Evolutionary conservation across 2,797 vertebrate species (phyloP).

Genomic region (Argya squamiceps): DNA sequence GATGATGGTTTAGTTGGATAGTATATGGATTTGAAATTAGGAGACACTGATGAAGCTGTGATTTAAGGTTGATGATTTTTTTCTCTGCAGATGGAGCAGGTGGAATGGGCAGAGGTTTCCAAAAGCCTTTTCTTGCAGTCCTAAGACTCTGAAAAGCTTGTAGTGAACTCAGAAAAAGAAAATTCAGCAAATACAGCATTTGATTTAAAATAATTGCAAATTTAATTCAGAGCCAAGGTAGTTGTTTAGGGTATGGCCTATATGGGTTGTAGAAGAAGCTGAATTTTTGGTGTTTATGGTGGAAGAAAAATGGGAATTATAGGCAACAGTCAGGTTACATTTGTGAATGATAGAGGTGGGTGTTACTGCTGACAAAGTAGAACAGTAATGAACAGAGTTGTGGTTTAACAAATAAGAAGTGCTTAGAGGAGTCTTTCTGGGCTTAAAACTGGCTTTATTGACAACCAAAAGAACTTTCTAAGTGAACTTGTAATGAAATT

Average conservation of each 20-base stretch:
- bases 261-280: background rate
- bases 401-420: background rate
- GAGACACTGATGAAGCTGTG: background rate
- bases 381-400: background rate
- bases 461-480: background rate
- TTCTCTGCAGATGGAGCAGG: background rate
- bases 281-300: background rate
- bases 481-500: background rate
- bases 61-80: background rate
- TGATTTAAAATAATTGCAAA: background rate
- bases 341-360: background rate
- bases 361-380: background rate
- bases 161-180: background rate
- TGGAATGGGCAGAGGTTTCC: background rate
- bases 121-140: background rate
- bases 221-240: background rate
- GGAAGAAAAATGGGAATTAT: background rate
- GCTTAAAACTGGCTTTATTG: background rate
- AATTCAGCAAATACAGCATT: background rate
- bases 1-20: background rate
- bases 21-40: background rate
- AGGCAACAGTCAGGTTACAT: background rate
- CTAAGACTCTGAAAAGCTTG: background rate
- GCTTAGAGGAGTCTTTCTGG: background rate
- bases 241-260: background rate